Conservation (phyloP, 2,888 invertebrate genomes). For the Salpingus planirostris region DNA sequence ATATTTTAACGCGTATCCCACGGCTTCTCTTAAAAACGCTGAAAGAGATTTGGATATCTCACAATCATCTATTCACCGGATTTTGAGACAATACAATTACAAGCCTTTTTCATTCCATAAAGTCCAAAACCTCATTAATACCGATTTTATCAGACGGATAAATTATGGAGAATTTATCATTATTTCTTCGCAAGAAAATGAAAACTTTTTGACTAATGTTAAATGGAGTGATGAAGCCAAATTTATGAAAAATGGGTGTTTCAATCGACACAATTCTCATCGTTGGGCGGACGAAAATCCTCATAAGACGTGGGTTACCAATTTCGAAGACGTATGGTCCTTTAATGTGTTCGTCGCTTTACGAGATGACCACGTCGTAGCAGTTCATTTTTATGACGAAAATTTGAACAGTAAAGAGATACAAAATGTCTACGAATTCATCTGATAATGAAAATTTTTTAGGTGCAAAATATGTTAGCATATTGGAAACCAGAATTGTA, state of each 20-base stretch:
- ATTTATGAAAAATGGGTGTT: not conserved
- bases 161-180: no score
- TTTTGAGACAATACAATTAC: not conserved
- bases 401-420: not conserved
- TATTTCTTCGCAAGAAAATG: not conserved
- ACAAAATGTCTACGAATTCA: not conserved
- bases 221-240: not conserved
- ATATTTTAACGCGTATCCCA: not conserved
- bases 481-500: no score
- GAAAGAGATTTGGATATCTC: not conserved
- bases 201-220: not conserved
- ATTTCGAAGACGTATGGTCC: not conserved
- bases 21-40: not conserved
- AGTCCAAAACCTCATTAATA: no score
- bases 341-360: not conserved
- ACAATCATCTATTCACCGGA: not conserved
- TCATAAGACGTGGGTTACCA: not conserved
- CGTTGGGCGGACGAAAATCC: not conserved
- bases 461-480: no score
- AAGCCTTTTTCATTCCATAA: no score
- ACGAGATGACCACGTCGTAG: not conserved
- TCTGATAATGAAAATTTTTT: no score
- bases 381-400: not conserved
- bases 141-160: no score
- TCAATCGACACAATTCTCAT: not conserved